These are phyloP conservation scores for Nematolebias whitei DNA, from an alignment of 2,113 vertebrate genomes.

Conservation along the genomic window DNA sequence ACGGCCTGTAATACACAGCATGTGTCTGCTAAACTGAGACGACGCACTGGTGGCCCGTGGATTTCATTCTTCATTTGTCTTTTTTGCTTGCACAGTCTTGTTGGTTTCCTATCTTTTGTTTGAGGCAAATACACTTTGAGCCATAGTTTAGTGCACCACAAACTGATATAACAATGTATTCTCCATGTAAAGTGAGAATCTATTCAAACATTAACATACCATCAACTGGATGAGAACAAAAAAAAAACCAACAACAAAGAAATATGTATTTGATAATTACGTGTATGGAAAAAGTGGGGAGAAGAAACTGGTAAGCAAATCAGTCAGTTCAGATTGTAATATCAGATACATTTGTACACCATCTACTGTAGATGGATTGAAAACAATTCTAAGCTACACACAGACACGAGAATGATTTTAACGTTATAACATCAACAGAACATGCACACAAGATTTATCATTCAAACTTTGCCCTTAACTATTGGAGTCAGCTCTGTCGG, in stretches of 20 bases:
- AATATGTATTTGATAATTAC: background rate
- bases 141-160: background rate
- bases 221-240: background rate
- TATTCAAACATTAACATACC: background rate
- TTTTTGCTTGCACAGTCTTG: background rate
- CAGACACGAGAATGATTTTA: no score
- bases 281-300: background rate
- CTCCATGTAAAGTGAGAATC: background rate
- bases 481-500: no score
- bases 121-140: background rate
- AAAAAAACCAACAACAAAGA: no score
- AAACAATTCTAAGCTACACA: no score
- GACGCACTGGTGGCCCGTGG: constrained; percentile 12
- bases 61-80: constrained; percentile 1
- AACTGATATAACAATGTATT: background rate
- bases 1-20: constrained; percentile 37
- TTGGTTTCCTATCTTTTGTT: background rate
- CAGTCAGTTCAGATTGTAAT: no score
- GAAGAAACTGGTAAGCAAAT: no score
- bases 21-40: constrained; percentile 35
- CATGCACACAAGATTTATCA: no score
- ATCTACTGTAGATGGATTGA: no score
- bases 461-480: no score
- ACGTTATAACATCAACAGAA: no score
- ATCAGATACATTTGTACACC: no score